Evolutionary conservation across 2,113 vertebrate species (phyloP).

Genomic region (Muscicapa adusta): DNA sequence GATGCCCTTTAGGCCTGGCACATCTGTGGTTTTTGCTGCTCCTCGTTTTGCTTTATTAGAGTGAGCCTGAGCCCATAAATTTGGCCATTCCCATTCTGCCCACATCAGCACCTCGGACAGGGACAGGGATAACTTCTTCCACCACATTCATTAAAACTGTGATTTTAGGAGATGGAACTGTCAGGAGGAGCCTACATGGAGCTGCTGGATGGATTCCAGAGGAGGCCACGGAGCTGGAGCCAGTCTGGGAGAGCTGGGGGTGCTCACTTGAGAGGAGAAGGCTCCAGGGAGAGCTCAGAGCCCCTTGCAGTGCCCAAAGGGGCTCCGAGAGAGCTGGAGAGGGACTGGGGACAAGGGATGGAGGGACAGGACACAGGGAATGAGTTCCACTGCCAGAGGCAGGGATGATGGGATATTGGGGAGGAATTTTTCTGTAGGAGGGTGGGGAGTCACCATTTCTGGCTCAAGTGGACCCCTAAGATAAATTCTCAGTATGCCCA

Average conservation of each 20-base stretch:
- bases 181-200: neutral
- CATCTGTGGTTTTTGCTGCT: accelerated
- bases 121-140: neutral
- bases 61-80: neutral
- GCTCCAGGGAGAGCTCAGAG: neutral
- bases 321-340: neutral
- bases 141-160: neutral
- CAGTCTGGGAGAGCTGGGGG: neutral
- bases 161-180: accelerated
- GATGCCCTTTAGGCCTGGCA: neutral
- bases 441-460: neutral
- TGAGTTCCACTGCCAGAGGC: neutral
- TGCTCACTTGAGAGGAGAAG: neutral
- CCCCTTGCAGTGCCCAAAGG: accelerated
- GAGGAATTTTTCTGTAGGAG: neutral
- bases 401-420: accelerated
- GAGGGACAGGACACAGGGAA: neutral
- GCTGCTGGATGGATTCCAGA: neutral
- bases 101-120: too few relatives aligned
- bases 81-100: neutral
- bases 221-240: neutral
- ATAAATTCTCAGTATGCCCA: neutral
- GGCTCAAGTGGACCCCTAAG: neutral
- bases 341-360: neutral
- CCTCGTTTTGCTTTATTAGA: neutral